phyloP scores from a whole-genome alignment of 2,888 invertebrate genomes.

The Ditylenchus weischeri region DNA sequence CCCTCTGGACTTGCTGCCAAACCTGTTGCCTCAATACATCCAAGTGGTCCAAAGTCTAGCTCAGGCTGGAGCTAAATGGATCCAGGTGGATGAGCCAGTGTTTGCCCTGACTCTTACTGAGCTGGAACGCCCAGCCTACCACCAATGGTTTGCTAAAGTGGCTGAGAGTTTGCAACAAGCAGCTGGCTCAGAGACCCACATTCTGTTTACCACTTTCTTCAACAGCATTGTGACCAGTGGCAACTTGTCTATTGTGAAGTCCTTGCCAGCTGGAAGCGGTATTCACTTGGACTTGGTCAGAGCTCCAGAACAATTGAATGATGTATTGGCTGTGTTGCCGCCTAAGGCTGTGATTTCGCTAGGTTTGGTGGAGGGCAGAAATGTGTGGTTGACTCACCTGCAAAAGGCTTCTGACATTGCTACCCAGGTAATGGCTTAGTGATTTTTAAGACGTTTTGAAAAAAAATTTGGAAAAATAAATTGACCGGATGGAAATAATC shows the following conservation, averaged over 20 bases:
- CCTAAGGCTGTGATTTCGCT: slow-evolving; percentile 10
- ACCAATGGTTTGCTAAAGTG: background rate
- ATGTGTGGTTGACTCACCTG: slow-evolving; percentile 18
- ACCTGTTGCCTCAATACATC: slow-evolving; percentile 16
- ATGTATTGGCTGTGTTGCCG: slow-evolving; percentile 7
- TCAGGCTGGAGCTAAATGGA: slow-evolving; percentile 16
- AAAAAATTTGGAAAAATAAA: no score
- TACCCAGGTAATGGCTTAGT: background rate
- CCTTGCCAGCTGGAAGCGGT: slow-evolving; percentile 2
- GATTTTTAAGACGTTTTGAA: no score
- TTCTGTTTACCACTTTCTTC: slow-evolving; percentile 18
- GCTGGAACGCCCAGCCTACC: slow-evolving; percentile 6
- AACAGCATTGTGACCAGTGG: slow-evolving; percentile 11
- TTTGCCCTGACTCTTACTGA: slow-evolving; percentile 14
- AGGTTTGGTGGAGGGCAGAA: slow-evolving; percentile 15
- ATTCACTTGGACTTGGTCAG: slow-evolving; percentile 19
- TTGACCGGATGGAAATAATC: no score
- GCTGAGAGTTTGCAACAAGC: background rate
- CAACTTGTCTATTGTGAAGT: slow-evolving; percentile 14
- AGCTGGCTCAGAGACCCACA: slow-evolving; percentile 11
- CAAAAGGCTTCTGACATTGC: slow-evolving; percentile 9
- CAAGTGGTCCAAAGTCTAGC: slow-evolving; percentile 10
- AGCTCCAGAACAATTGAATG: slow-evolving; percentile 16
- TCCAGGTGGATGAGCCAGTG: slow-evolving; percentile 19
- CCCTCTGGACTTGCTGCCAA: slow-evolving; percentile 7